A percentile compares a stretch with the other conserved stretches of the same genome.
phyloP scores from a whole-genome alignment of 2,888 invertebrate species.

The Thecocarcelia acutangulata region DNA sequence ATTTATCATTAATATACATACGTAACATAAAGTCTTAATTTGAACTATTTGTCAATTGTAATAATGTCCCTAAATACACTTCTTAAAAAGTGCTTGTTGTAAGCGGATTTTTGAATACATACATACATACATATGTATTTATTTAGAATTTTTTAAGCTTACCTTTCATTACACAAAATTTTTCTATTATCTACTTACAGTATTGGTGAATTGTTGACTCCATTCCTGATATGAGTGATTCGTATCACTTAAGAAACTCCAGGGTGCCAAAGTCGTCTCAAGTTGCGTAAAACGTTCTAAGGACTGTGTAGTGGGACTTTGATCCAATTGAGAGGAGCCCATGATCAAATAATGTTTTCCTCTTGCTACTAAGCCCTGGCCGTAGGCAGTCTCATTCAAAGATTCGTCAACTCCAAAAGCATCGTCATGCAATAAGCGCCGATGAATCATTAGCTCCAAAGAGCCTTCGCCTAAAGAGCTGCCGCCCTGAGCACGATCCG shows the following conservation, averaged over 20 bases:
- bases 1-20: too few species aligned
- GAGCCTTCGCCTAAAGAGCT: slow-evolving; percentile 88
- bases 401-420: slow-evolving; percentile 96
- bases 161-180: background rate
- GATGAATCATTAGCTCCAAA: slow-evolving; percentile 92
- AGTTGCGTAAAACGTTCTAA: slow-evolving; percentile 82
- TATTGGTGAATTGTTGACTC: slow-evolving; percentile 76
- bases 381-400: slow-evolving; percentile 89
- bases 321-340: slow-evolving; percentile 76
- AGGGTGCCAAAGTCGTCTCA: slow-evolving; percentile 84
- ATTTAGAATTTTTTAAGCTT: too few species aligned
- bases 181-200: slow-evolving; percentile 70
- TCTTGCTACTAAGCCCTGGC: slow-evolving; percentile 86
- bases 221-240: slow-evolving; percentile 83
- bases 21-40: too few species aligned
- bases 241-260: slow-evolving; percentile 84
- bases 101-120: too few species aligned
- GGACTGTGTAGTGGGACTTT: slow-evolving; percentile 67
- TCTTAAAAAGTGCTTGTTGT: too few species aligned
- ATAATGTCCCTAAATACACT: too few species aligned
- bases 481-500: slow-evolving; percentile 92
- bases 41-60: too few species aligned
- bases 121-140: too few species aligned
- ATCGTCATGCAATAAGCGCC: slow-evolving; percentile 92
- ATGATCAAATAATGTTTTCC: slow-evolving; percentile 86